Percentiles rank a stretch among this genome's conserved stretches.
Evolutionary conservation across 2,113 vertebrate species (phyloP).

Genomic region (Cettia cetti): DNA sequence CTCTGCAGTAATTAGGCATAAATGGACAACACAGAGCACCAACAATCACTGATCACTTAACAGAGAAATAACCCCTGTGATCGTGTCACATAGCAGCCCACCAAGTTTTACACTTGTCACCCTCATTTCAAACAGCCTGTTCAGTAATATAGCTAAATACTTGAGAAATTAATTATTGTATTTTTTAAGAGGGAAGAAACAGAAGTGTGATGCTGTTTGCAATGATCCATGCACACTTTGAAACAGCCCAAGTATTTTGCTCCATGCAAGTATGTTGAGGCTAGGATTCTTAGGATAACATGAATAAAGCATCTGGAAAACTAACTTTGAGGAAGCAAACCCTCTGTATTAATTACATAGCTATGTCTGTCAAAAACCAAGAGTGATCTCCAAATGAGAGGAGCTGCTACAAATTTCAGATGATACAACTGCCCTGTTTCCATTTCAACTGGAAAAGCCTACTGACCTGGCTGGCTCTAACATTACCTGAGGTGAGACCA

Average conservation of each 20-base stretch:
- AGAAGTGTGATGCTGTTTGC: neutral
- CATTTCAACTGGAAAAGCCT: conserved; percentile 52
- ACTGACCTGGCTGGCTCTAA: conserved; percentile 37
- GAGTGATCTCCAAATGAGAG: conserved; percentile 4
- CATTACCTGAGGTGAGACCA: conserved; percentile 49
- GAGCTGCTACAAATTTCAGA: conserved; percentile 46
- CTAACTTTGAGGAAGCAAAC: neutral
- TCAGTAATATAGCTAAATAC: neutral
- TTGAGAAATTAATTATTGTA: neutral
- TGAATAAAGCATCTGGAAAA: conserved; percentile 32
- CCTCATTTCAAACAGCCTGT: neutral
- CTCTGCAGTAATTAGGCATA: neutral
- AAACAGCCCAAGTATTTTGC: neutral
- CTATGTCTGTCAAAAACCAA: conserved; percentile 17
- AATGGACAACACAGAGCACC: neutral
- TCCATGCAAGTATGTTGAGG: neutral
- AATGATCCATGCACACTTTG: neutral
- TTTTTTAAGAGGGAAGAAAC: neutral
- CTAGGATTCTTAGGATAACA: neutral
- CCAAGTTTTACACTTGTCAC: neutral
- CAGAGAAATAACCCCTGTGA: neutral
- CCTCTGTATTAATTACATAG: conserved; percentile 33
- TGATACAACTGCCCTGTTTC: conserved; percentile 46
- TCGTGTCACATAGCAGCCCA: fast-evolving
- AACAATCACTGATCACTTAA: neutral